Evolutionary conservation across 2,113 vertebrate species (phyloP), one percentile per base, ranked within the genome.

Genomic region (Cairina moschata): DNA sequence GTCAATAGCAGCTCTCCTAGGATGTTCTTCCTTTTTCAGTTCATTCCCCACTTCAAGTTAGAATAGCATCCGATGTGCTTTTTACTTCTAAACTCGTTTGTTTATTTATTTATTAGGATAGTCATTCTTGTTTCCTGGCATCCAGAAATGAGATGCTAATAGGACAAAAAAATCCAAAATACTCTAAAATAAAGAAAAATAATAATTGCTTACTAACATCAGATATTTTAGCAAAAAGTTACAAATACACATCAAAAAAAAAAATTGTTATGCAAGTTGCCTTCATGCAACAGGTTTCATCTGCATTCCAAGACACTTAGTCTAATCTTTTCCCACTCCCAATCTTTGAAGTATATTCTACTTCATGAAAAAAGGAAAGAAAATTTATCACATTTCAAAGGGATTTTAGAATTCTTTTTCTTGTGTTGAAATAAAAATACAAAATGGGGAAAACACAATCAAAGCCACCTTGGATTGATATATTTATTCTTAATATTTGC

Each of bases 281-380:
- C 60, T 93, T 92, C 56, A 25, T 34, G 58, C 34, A 86, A 94
- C 80, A 95, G 69, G 95, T 92, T 92, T 91, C 26, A 88, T 81
- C 77, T 68, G 32, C 38, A 89, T 86, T 88, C 74, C 1, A 20
- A 90, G 67, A 73, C 6, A 1, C 54, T 95, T 90, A 88, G 92
- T 94, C 91, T 95, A 94, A 93, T 62, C 79, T 31, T 82, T 88
- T 94, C 92, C 92, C 80, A 93, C 76, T 81, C 92, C 92, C 76
- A 94, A 68, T 83, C 85, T 80, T 85, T 71, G 36, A 76, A 83
- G 25, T 17, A 29, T 44, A 25, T 31, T 66, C 36, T 62, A 40
- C 34, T 95, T 92, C 54, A 38, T 5, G 36, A 94, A 92, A 77
- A 40, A 8, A 69, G 86, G 26, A 88, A 74, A 67, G 28, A 32